Evolutionary conservation across 2,888 invertebrate genomes (phyloP).

Genomic region (Lepidocyrtoides sp.): DNA sequence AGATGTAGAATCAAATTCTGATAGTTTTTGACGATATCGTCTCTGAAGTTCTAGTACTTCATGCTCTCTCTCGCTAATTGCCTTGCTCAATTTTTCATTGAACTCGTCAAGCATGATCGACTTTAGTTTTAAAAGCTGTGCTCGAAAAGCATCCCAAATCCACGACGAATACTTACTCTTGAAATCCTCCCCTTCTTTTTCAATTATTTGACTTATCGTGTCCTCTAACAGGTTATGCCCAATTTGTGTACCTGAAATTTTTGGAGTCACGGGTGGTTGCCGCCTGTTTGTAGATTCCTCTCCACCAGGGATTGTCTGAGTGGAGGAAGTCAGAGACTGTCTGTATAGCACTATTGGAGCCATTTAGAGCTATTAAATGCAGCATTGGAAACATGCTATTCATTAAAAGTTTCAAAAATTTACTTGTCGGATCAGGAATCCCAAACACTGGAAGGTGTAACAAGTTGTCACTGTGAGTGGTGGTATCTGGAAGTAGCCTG

Average conservation of each 20-base stretch:
- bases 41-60: slow-evolving; percentile 35
- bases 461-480: not conserved
- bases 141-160: slow-evolving; percentile 66
- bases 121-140: slow-evolving; percentile 45
- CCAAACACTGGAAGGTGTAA: slow-evolving; percentile 49
- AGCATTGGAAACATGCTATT: no score
- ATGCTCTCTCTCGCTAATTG: slow-evolving; percentile 25
- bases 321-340: slow-evolving; percentile 15
- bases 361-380: no score
- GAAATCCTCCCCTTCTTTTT: slow-evolving; percentile 66
- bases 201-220: slow-evolving; percentile 55
- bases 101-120: slow-evolving; percentile 56
- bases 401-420: no score
- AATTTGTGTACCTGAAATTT: slow-evolving; percentile 19
- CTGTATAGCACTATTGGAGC: not conserved
- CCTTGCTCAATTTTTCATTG: slow-evolving; percentile 46
- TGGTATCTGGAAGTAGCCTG: not conserved
- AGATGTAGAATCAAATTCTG: slow-evolving; percentile 59
- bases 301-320: not conserved
- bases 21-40: slow-evolving; percentile 56
- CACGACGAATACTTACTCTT: slow-evolving; percentile 62
- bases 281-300: no score
- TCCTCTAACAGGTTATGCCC: slow-evolving; percentile 41
- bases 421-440: slow-evolving; percentile 45
- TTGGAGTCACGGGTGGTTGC: no score